Percentiles rank a stretch among this genome's conserved stretches.
These are phyloP conservation scores for Eristalinus sepulchralis DNA, from an alignment of 2,888 invertebrate genomes.

Conservation along the genomic window DNA sequence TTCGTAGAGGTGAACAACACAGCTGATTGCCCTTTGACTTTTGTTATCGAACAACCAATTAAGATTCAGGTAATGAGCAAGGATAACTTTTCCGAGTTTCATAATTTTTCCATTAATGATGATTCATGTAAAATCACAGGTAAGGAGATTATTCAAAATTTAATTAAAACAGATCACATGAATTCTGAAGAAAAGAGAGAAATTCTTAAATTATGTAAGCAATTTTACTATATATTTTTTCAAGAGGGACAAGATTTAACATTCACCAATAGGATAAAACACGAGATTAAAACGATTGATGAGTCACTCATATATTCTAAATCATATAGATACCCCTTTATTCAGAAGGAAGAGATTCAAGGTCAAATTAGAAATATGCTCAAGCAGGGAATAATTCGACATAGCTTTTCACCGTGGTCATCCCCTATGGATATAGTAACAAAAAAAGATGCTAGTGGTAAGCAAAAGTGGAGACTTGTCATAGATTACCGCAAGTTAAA, in stretches of 20 bases:
- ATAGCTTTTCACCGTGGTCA: conserved; percentile 30
- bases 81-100: background rate
- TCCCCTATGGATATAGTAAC: conserved; percentile 36
- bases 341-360: conserved; percentile 75
- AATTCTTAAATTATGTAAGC: background rate
- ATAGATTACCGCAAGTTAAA: conserved; percentile 15
- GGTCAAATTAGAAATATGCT: conserved; percentile 74
- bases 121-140: too few relatives aligned
- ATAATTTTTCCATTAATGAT: conserved; percentile 3
- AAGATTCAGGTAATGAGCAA: conserved; percentile 2
- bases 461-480: conserved; percentile 60
- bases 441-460: conserved; percentile 43
- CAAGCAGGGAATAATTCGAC: conserved; percentile 69
- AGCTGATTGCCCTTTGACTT: conserved; percentile 6
- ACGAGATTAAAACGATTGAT: conserved; percentile 49
- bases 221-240: conserved; percentile 47
- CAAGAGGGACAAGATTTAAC: conserved; percentile 41
- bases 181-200: background rate
- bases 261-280: conserved; percentile 52
- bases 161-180: background rate
- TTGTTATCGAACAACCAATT: conserved; percentile 43
- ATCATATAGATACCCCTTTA: conserved; percentile 75
- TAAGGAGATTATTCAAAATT: background rate
- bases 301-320: conserved; percentile 71
- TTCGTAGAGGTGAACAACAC: conserved; percentile 37